A percentile compares a stretch with the other conserved stretches of the same genome.
These are phyloP conservation scores for Rotaria socialis DNA, from an alignment of 2,888 invertebrate species.

Conservation along the genomic window DNA sequence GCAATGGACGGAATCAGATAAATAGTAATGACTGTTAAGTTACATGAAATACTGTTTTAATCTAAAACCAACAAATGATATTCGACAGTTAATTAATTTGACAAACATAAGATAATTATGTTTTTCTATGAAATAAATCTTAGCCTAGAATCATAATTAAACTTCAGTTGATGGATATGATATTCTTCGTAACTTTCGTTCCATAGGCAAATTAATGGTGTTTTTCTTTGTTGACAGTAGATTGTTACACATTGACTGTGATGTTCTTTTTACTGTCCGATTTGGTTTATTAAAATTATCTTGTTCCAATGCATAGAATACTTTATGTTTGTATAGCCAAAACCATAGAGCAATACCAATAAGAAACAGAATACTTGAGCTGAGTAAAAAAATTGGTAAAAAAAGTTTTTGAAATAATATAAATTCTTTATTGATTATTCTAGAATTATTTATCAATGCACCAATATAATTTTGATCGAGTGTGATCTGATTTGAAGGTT, in stretches of 20 bases:
- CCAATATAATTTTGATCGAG: not conserved
- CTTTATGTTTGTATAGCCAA: slow-evolving; percentile 16
- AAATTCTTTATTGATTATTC: not conserved
- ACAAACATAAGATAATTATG: too few species aligned
- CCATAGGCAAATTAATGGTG: not conserved
- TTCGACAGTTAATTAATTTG: not conserved
- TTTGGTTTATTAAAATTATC: not conserved
- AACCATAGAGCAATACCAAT: slow-evolving; percentile 20
- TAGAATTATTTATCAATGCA: not conserved
- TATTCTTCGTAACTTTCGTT: not conserved
- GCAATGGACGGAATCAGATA: not conserved
- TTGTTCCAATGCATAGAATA: not conserved
- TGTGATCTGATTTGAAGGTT: not conserved
- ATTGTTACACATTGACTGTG: not conserved
- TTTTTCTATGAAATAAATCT: too few species aligned
- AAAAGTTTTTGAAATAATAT: slow-evolving; percentile 1
- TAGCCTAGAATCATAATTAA: not conserved
- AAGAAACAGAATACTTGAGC: not conserved
- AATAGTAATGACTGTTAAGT: not conserved
- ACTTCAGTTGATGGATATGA: slow-evolving; percentile 9
- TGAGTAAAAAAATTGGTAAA: slow-evolving; percentile 9
- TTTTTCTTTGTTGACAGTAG: not conserved
- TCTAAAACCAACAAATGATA: not conserved
- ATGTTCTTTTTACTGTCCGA: not conserved
- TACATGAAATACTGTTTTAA: not conserved